These are phyloP conservation scores for Platyscapa corneri DNA, from an alignment of 1,140 invertebrate species.

Conservation along the genomic window DNA sequence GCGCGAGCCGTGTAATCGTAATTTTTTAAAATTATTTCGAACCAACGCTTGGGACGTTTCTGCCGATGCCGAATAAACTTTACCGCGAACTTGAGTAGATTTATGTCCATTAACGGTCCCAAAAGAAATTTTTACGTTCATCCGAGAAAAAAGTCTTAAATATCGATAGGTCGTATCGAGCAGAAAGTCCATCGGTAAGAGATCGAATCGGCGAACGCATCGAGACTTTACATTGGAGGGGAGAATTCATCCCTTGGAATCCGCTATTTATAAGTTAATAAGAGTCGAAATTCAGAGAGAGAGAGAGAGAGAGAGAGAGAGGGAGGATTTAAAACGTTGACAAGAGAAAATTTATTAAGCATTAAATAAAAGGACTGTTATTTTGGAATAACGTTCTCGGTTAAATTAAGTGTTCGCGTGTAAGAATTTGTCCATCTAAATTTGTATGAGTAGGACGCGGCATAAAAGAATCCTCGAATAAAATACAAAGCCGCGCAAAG, in stretches of 20 bases:
- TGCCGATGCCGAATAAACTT: too few relatives aligned
- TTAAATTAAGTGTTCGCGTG: neutral
- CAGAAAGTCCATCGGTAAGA: too few relatives aligned
- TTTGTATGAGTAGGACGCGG: neutral
- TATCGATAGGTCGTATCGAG: too few relatives aligned
- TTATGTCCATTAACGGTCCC: too few relatives aligned
- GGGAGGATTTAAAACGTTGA: neutral
- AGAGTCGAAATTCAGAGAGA: neutral
- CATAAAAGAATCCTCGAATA: neutral
- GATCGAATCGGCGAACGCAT: too few relatives aligned
- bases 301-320: too few relatives aligned
- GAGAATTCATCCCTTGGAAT: neutral
- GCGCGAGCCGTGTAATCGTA: too few relatives aligned
- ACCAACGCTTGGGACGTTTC: too few relatives aligned
- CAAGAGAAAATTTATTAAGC: neutral
- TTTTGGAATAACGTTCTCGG: neutral
- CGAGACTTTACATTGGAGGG: neutral
- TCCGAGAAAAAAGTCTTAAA: too few relatives aligned
- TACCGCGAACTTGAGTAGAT: too few relatives aligned
- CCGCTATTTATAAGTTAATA: neutral
- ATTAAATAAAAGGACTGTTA: neutral
- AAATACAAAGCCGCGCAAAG: slow-evolving; percentile 16
- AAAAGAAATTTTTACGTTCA: too few relatives aligned
- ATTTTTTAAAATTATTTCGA: too few relatives aligned
- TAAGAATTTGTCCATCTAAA: neutral